Evolutionary conservation across 2,113 vertebrate species (phyloP).

Genomic region (Bubo bubo): DNA sequence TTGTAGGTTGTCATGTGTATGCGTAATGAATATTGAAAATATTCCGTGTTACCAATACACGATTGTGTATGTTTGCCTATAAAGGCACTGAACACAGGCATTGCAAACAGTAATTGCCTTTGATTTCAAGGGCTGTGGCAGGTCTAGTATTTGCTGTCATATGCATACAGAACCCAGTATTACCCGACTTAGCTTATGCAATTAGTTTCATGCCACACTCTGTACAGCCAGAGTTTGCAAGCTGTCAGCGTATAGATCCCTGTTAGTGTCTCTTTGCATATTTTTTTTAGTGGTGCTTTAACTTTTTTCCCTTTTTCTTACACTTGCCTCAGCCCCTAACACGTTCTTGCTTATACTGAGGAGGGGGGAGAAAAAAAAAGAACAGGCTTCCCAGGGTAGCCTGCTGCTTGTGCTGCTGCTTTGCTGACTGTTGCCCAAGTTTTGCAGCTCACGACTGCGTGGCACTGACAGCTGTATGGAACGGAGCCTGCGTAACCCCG

Average conservation of each 20-base stretch:
- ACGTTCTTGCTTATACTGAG: neutral
- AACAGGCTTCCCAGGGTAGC: neutral
- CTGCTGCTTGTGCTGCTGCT: neutral
- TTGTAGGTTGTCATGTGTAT: neutral
- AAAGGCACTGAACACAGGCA: neutral
- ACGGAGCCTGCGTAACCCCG: neutral
- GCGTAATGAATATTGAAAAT: neutral
- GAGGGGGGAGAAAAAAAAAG: neutral
- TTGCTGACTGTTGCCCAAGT: neutral
- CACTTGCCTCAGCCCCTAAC: neutral
- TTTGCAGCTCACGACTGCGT: neutral
- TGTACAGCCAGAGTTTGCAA: neutral
- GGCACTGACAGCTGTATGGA: neutral
- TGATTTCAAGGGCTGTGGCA: neutral
- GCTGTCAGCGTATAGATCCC: neutral
- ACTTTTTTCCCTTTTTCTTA: neutral
- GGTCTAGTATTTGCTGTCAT: neutral
- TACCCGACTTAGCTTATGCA: neutral
- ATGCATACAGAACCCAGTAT: rapidly evolving
- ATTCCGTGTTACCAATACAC: neutral
- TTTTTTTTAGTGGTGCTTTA: neutral
- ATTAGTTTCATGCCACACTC: neutral
- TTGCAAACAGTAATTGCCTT: neutral
- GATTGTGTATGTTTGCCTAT: neutral
- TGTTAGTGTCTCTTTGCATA: neutral